These are phyloP conservation scores for Myoxocephalus aenaeus DNA, from an alignment of 2,797 vertebrate species.

Conservation along the genomic window DNA sequence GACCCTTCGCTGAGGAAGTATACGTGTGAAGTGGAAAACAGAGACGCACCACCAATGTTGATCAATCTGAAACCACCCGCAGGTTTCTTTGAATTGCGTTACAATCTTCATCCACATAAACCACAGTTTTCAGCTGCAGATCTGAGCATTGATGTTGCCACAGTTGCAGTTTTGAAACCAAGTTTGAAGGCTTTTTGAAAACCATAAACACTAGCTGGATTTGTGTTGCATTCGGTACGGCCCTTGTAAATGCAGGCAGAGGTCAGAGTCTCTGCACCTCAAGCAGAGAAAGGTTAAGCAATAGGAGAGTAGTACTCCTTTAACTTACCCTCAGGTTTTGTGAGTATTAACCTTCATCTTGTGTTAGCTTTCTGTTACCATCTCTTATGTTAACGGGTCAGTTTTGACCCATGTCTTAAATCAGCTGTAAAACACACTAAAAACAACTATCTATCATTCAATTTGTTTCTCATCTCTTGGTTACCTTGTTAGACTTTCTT, in stretches of 20 bases:
- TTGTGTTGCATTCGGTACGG: background rate
- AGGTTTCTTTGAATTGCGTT: background rate
- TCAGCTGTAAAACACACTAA: too few relatives aligned
- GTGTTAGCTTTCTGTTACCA: too few relatives aligned
- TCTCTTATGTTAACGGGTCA: too few relatives aligned
- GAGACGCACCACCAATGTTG: background rate
- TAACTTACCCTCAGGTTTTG: background rate
- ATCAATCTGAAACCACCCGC: background rate
- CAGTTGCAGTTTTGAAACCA: background rate
- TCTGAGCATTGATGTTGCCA: background rate
- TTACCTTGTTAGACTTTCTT: too few relatives aligned
- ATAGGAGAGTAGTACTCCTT: background rate
- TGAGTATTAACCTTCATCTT: too few relatives aligned
- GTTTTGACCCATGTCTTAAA: too few relatives aligned
- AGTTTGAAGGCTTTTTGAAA: background rate
- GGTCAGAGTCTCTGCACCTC: background rate
- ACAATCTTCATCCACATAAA: background rate
- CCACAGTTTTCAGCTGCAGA: slow-evolving; percentile 5
- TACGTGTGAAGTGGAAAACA: fast-evolving
- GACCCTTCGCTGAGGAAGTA: background rate
- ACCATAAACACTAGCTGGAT: background rate
- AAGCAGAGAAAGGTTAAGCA: background rate
- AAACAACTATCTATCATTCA: too few relatives aligned
- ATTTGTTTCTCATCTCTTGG: too few relatives aligned
- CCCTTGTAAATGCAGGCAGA: background rate